phyloP scores from a whole-genome alignment of 1,140 invertebrate genomes.

The Portunus trituberculatus region DNA sequence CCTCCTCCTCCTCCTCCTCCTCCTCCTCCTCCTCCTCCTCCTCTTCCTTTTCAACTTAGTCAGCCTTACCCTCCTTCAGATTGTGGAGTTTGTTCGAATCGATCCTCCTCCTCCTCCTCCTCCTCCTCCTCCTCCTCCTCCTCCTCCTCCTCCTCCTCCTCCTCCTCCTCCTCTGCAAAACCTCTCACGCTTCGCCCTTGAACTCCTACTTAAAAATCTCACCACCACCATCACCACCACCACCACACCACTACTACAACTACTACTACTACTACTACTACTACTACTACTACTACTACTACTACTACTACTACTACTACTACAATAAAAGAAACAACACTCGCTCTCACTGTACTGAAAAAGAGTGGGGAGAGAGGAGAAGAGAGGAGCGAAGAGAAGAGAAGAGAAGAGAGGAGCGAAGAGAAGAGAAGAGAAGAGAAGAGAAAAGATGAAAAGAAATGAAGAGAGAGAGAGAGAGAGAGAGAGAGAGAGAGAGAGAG shows the following conservation, averaged over 20 bases:
- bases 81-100: too few species aligned
- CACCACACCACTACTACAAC: not conserved
- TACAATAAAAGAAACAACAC: not conserved
- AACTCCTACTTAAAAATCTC: not conserved
- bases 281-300: conserved; percentile 15
- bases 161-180: not conserved
- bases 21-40: too few species aligned
- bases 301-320: too few species aligned
- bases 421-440: not conserved
- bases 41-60: not conserved
- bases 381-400: not conserved
- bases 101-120: too few species aligned
- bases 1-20: too few species aligned
- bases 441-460: too few species aligned
- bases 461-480: too few species aligned
- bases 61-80: too few species aligned
- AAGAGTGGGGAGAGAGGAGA: too few species aligned
- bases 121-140: not conserved
- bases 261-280: not conserved
- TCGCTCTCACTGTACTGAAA: not conserved
- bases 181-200: not conserved
- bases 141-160: not conserved
- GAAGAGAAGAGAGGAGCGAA: not conserved
- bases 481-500: too few species aligned
- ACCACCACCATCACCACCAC: not conserved